phyloP scores from a whole-genome alignment of 1,140 invertebrate genomes.

The Ips typographus region DNA sequence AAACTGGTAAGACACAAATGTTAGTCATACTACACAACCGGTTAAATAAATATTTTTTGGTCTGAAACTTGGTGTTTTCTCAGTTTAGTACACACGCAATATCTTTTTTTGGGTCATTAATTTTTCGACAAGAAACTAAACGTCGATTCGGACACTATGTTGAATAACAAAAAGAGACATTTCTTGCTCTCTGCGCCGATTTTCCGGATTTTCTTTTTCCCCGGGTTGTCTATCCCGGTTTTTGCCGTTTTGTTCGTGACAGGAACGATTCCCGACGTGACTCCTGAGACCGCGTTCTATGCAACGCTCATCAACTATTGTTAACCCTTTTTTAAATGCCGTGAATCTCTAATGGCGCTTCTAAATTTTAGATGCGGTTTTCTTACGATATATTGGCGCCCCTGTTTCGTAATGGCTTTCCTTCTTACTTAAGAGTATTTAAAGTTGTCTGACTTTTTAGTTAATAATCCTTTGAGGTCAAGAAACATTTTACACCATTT shows the following conservation, averaged over 20 bases:
- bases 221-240: conserved; percentile 10
- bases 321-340: conserved; percentile 22
- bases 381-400: not conserved
- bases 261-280: conserved; percentile 22
- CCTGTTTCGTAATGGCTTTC: not conserved
- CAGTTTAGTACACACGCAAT: conserved; percentile 7
- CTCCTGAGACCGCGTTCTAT: conserved; percentile 19
- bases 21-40: no score
- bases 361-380: conserved; percentile 4
- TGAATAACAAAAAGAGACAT: conserved; percentile 31
- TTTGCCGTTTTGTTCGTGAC: conserved; percentile 29
- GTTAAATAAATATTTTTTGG: no score
- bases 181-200: conserved; percentile 17
- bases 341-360: conserved; percentile 16
- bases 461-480: no score
- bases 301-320: conserved; percentile 25
- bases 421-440: not conserved
- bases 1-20: no score
- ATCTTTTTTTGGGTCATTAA: conserved; percentile 22
- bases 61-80: not conserved
- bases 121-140: conserved; percentile 26
- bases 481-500: no score
- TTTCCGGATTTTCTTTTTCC: conserved; percentile 28
- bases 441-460: not conserved
- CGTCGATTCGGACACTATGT: conserved; percentile 22